Base-by-base conservation (phyloP, 2,113 vertebrate genomes). In the Tonatia bakeri region DNA sequence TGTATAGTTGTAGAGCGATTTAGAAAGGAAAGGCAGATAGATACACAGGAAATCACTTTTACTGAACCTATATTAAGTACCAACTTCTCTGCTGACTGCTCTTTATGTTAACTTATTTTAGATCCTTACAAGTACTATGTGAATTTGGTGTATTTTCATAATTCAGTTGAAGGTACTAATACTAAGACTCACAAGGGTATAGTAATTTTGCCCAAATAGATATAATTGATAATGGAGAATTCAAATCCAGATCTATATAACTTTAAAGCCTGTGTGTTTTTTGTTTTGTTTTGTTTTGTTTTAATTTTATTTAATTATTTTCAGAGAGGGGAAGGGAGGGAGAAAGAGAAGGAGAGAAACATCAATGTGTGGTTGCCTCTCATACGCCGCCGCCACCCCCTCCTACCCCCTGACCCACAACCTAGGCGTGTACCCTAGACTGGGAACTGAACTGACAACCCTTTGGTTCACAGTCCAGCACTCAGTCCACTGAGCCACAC, bases 101-200 rank as follows among this genome's bases (percentile, higher is more conserved):
- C 92, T 91, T 79, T 56, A 52, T 79, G 3, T 93, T 90, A 47
- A 22, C 64, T 95, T 79, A 76, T 94, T 93, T 95, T 88, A 85
- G 36, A 16, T 87, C 40, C 81, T 90, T 89, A 47, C 1, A 86
- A 8, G 43, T 90, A 54, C 43, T 94, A 16, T 86, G 0, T 82
- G 38, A 86, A 45, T 64, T 88, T 76, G 56, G 19, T 56, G 56
- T 91, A 64, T 89, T 90, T 97, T 94, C 38, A 9, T 89, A 69
- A 77, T 91, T 93, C 56, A 86, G 11, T 7, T 96, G 45, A 90
- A 11, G 4, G 54, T 80, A 75, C 6, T 38, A 70, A 61, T 83
- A 75, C 6, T 38, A 64, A 93, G 24, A 17, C n/a, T 76, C 17
- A 11, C 73, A 87, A 92, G 69, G 36, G 8, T 36, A 54, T 56